Evolutionary conservation across 2,113 vertebrate genomes (phyloP).

Genomic region (Hypomesus transpacificus): DNA sequence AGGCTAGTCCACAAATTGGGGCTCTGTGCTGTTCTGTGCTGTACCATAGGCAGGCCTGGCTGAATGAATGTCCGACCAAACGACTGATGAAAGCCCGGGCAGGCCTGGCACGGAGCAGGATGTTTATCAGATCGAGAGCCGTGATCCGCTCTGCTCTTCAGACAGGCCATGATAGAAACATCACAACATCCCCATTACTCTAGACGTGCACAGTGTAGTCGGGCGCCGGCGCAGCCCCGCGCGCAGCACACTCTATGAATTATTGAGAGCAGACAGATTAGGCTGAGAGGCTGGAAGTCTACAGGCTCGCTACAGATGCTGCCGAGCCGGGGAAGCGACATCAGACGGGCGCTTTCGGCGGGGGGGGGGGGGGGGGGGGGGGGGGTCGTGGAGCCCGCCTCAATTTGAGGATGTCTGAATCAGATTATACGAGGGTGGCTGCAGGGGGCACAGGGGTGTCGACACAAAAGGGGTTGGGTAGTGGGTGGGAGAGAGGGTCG

Average conservation of each 20-base stretch:
- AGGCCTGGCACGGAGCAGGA: slow-evolving; percentile 50
- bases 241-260: slow-evolving; percentile 59
- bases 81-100: slow-evolving; percentile 42
- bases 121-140: slow-evolving; percentile 52
- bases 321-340: slow-evolving; percentile 48
- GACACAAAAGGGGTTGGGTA: background rate
- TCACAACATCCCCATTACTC: slow-evolving; percentile 66
- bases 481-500: background rate
- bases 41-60: background rate
- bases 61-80: slow-evolving; percentile 40
- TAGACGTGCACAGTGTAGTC: slow-evolving; percentile 46
- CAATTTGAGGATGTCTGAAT: slow-evolving; percentile 16
- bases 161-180: slow-evolving; percentile 69
- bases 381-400: background rate
- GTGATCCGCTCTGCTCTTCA: slow-evolving; percentile 28
- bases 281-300: slow-evolving; percentile 64
- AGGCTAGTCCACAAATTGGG: background rate
- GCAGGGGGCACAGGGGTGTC: background rate
- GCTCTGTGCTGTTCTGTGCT: background rate
- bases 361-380: background rate
- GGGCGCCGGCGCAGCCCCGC: slow-evolving; percentile 42
- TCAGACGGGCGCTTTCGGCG: slow-evolving; percentile 25
- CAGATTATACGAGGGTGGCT: slow-evolving; percentile 13
- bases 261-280: slow-evolving; percentile 71
- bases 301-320: slow-evolving; percentile 60